Evolutionary conservation across 2,113 vertebrate species (phyloP).

Genomic region (Elephas maximus): DNA sequence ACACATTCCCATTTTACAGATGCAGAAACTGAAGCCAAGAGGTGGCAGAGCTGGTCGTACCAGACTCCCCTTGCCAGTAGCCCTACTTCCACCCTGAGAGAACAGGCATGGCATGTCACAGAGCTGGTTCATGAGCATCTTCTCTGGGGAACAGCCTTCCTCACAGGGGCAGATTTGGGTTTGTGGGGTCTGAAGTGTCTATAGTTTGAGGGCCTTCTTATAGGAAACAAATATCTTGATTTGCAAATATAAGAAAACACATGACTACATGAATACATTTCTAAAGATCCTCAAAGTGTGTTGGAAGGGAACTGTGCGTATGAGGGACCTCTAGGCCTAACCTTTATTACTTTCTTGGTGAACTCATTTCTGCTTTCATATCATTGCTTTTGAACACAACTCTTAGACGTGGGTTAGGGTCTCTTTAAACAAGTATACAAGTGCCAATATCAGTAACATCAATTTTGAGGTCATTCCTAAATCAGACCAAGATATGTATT

Average conservation of each 20-base stretch:
- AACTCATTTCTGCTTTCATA: not conserved
- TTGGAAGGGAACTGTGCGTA: not conserved
- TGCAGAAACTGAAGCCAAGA: not conserved
- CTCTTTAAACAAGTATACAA: not conserved
- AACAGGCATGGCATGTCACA: rapidly evolving
- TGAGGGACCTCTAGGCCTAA: rapidly evolving
- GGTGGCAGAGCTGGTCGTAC: not conserved
- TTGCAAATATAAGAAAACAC: not conserved
- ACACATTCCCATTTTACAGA: not conserved
- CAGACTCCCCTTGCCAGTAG: not conserved
- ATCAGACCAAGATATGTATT: not conserved
- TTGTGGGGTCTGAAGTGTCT: not conserved
- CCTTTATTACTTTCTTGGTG: not conserved
- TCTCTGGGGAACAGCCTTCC: not conserved
- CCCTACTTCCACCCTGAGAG: not conserved
- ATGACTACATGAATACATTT: not conserved
- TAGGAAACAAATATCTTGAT: not conserved
- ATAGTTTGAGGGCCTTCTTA: not conserved
- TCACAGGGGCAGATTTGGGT: not conserved
- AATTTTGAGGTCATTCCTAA: not conserved
- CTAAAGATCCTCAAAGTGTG: not conserved
- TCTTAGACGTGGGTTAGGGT: not conserved
- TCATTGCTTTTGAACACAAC: not conserved
- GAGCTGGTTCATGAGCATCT: not conserved
- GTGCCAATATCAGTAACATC: not conserved